Base-by-base conservation (phyloP, 2,888 invertebrate species). In the Panorpa germanica region DNA sequence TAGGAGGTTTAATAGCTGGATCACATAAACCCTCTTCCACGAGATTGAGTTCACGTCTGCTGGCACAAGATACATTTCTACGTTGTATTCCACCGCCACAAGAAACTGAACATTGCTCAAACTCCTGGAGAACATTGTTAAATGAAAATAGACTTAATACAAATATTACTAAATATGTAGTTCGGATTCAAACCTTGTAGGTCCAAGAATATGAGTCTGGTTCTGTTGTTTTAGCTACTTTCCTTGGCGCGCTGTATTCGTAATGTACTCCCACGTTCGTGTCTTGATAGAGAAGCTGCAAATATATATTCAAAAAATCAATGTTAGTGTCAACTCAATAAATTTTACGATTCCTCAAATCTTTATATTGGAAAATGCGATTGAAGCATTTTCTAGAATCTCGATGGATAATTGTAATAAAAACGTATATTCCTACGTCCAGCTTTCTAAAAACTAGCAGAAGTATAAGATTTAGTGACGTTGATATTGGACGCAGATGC, bases 71-170 rank as follows among this genome's bases (percentile, higher is more conserved):
- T 1, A 90, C 82, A 38, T 68, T 65, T 33, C 91, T 65, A 2
- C 65, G 65, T 57, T 82, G 82, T 35, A 44, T 59, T 71, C 93
- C 95, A 59, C 83, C 85, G 10, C 91, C 95, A 47, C 95, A 96
- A 6, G 75, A 62, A n/a, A 68, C 68, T 40, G 71, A 77, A 57
- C 95, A 96, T 1, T 69, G 63, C 0, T 72, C 69, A 52, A 77
- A 93, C 37, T 72, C 65, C 24, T 70, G 74, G 40, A 66, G 47
- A 2, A 50, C 55, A n/a, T n/a, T n/a, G n/a, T n/a, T n/a, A n/a
- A n/a, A n/a, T n/a, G n/a, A n/a, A n/a, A n/a, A n/a, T n/a, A n/a
- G n/a, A n/a, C n/a, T n/a, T n/a, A n/a, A n/a, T n/a, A n/a, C n/a
- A n/a, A n/a, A n/a, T n/a, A n/a, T n/a, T n/a, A n/a, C n/a, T n/a